Conservation (phyloP, 2,888 invertebrate genomes). For the Therioaphis trifolii region DNA sequence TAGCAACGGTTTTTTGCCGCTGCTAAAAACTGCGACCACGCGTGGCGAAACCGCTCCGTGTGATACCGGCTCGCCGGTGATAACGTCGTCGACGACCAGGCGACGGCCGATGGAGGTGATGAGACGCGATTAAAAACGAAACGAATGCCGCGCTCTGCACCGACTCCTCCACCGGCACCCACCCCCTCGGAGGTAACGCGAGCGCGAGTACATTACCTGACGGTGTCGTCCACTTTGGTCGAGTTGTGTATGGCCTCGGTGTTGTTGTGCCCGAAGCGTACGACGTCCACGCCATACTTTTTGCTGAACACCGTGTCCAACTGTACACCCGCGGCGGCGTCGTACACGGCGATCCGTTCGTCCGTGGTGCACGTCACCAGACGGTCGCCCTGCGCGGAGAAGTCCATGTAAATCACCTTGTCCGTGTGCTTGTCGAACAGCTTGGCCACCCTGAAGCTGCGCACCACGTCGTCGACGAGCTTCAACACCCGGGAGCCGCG, state of each 20-base stretch:
- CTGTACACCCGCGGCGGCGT: constrained; percentile 97
- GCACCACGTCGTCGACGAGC: constrained; percentile 92
- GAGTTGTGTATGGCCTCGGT: constrained; percentile 99
- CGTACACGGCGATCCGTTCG: constrained; percentile 99
- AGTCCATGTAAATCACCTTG: constrained; percentile 97
- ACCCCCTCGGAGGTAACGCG: too few species aligned
- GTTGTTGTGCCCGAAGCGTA: constrained; percentile 94
- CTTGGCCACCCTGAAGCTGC: constrained; percentile 97
- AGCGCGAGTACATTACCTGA: constrained; percentile 68
- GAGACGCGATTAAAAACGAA: too few species aligned
- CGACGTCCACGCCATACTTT: too few species aligned
- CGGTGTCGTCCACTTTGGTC: constrained; percentile 99
- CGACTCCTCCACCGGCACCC: too few species aligned
- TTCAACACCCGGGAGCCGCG: too few species aligned
- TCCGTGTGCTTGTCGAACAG: constrained; percentile 98
- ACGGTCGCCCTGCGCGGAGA: constrained; percentile 93
- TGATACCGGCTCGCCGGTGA: too few species aligned
- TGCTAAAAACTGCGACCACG: too few species aligned
- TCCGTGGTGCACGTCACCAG: constrained; percentile 98
- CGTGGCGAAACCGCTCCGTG: too few species aligned
- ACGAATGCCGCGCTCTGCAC: too few species aligned
- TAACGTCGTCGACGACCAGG: too few species aligned
- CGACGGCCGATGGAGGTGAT: too few species aligned
- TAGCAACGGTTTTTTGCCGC: too few species aligned
- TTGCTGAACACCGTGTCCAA: constrained; percentile 77